Base-by-base conservation (phyloP, 2,888 invertebrate species). In the Hypselothyrea guttata region DNA sequence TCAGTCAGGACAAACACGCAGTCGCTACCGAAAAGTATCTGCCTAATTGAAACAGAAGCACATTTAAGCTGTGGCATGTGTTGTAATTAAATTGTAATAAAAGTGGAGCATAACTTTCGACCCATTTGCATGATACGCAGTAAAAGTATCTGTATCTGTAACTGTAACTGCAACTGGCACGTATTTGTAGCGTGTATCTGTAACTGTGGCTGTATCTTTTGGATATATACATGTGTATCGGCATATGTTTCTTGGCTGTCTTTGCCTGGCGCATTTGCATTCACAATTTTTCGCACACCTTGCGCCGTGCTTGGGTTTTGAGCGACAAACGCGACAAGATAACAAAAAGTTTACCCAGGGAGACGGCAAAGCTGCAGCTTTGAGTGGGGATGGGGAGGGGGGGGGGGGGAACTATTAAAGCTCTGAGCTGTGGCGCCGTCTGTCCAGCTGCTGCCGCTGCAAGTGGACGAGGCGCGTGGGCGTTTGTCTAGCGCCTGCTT, bases 311-410 rank as follows among this genome's bases (percentile, higher is more conserved):
- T 47, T 33, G 31, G 67, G 55, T 61, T 75, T 79, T 71, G 74
- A 83, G 60, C 70, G 72, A 79, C 79, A 83, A 79, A 55, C 71
- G 73, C 67, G 81, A 84, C 81, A 75, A 81, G 84, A 84, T 74
- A 81, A 81, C 84, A 77, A 81, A 81, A 61, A 46, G 34, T 46
- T 54, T 11, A 11, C 41, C 1, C 16, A 33, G 38, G 56, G 18
- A 27, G 44, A 3, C 7, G 46, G 28, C n/a, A 40, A 35, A 9
- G 38, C 18, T 16, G 12, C 11, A 47, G 53, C 13, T 13, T 42
- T 40, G n/a, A 34, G 12, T 45, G 40, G 15, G 28, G 31, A 12
- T 44, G 28, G 28, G 16, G 18, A 41, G 44, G 52, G 45, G 27
- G 37, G 38, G 34, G 53, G 44, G 64, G 47, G 47, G 40, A 61